phyloP scores from a whole-genome alignment of 2,888 invertebrate species.

The Adelphocoris suturalis region DNA sequence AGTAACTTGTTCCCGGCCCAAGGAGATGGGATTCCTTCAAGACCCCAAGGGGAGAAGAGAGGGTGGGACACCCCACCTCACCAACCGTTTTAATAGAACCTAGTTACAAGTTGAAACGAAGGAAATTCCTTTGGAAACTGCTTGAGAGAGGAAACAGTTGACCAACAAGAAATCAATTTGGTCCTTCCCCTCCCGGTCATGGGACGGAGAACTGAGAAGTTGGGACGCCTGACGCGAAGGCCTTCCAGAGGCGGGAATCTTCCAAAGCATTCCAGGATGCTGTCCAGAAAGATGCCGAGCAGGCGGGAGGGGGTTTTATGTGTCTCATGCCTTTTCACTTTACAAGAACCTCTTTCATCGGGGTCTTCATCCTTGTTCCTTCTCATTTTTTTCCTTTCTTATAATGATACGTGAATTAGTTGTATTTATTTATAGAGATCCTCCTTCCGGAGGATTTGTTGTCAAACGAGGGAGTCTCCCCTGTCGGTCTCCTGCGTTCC shows the following conservation, averaged over 20 bases:
- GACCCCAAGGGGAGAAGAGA: not conserved
- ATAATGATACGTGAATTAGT: constrained; percentile 58
- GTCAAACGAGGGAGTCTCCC: not conserved
- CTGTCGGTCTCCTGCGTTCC: not conserved
- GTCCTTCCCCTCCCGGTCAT: constrained; percentile 6
- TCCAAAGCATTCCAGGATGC: constrained; percentile 38
- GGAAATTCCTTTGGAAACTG: constrained; percentile 62
- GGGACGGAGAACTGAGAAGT: constrained; percentile 10
- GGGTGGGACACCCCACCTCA: not conserved
- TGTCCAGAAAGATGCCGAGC: not conserved
- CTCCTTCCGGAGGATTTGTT: constrained; percentile 8
- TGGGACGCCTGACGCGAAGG: not conserved
- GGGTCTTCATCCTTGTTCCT: constrained; percentile 8
- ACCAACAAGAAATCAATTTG: constrained; percentile 69
- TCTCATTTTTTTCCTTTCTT: constrained; percentile 9
- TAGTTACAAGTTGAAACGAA: constrained; percentile 67
- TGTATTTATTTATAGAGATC: constrained; percentile 46
- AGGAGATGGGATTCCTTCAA: constrained; percentile 48
- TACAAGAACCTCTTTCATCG: constrained; percentile 30
- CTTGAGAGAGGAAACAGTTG: constrained; percentile 53
- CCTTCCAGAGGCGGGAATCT: not conserved
- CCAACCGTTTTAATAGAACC: constrained; percentile 64
- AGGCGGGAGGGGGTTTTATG: constrained; percentile 16
- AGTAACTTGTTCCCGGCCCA: constrained; percentile 44
- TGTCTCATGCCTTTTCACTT: constrained; percentile 51